Conservation (phyloP, 2,888 invertebrate genomes). For the Microdon myrmicae region DNA sequence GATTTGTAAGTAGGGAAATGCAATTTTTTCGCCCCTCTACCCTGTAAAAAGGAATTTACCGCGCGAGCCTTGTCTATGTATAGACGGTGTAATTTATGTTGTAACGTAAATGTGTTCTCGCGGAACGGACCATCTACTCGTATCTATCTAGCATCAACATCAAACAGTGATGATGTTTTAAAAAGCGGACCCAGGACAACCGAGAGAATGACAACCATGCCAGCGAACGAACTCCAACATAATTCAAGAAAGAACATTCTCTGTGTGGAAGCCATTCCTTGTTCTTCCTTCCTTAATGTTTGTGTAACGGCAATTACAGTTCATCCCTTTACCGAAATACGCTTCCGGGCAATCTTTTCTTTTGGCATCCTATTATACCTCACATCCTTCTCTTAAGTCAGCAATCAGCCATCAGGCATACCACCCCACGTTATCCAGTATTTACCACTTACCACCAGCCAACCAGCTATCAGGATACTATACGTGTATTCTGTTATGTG, state of each 20-base stretch:
- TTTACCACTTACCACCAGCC: no score
- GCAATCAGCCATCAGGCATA: background rate
- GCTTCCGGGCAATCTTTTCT: constrained; percentile 52
- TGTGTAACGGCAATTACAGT: constrained; percentile 52
- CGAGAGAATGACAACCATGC: constrained; percentile 1
- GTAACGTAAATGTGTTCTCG: constrained; percentile 28
- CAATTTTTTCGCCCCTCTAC: constrained; percentile 7
- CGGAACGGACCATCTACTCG: no score
- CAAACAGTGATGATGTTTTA: constrained; percentile 6
- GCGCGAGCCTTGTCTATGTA: background rate
- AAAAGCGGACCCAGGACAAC: constrained; percentile 1
- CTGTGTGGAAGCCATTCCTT: constrained; percentile 49
- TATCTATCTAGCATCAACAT: constrained; percentile 19
- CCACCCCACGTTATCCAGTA: no score
- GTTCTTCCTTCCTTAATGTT: constrained; percentile 51
- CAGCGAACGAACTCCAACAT: constrained; percentile 27
- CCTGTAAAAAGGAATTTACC: no score
- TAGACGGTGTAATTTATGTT: constrained; percentile 15
- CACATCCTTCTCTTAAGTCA: no score
- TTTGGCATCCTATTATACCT: constrained; percentile 30
- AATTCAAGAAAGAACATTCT: constrained; percentile 44
- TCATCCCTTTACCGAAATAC: constrained; percentile 44
- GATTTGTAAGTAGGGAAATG: constrained; percentile 43
- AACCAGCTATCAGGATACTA: no score
- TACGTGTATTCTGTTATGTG: no score